Evolutionary conservation across 1,140 invertebrate species (phyloP).

Genomic region (Rhopalosiphum maidis): DNA sequence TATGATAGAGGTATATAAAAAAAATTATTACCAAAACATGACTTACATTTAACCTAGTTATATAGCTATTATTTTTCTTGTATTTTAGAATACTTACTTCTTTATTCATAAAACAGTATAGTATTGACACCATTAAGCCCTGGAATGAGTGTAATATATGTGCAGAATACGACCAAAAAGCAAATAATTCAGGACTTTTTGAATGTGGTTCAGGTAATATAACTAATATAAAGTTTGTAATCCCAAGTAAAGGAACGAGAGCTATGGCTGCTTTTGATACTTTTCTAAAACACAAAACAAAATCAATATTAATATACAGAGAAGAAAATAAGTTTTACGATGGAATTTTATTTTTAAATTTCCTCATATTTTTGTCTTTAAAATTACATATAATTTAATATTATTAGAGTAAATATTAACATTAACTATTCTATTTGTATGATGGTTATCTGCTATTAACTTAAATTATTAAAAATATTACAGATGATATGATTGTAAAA

Average conservation of each 20-base stretch:
- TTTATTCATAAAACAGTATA: constrained; percentile 89
- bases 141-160: constrained; percentile 85
- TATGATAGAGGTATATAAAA: background rate
- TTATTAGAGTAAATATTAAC: background rate
- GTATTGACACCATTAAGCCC: constrained; percentile 81
- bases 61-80: background rate
- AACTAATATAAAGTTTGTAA: constrained; percentile 73
- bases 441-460: background rate
- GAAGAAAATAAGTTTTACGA: background rate
- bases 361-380: background rate
- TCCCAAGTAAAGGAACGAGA: constrained; percentile 80
- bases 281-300: constrained; percentile 68
- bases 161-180: constrained; percentile 79
- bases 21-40: background rate
- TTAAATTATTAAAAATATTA: background rate
- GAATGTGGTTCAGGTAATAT: constrained; percentile 75
- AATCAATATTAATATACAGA: background rate
- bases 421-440: background rate
- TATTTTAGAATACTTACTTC: constrained; percentile 72
- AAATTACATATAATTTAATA: background rate
- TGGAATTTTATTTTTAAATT: background rate
- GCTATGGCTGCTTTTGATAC: constrained; percentile 80
- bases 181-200: constrained; percentile 73
- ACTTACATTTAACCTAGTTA: background rate
- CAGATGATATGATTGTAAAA: background rate